A percentile compares a stretch with the other conserved stretches of the same genome.
phyloP scores from a whole-genome alignment of 2,888 invertebrate genomes.

The Phyto melanocephala region DNA sequence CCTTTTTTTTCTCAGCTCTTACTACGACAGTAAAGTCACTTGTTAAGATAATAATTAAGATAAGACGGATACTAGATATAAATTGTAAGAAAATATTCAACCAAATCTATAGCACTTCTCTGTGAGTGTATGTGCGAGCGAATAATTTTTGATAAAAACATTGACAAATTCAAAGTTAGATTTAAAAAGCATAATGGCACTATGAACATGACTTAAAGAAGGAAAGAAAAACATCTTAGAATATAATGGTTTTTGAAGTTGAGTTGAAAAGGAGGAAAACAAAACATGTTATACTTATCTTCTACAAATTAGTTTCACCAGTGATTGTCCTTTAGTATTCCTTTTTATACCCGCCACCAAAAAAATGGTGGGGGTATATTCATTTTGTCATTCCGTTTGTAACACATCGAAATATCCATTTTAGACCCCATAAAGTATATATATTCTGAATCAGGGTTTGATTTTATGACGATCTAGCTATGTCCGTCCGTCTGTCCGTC shows the following conservation, averaged over 20 bases:
- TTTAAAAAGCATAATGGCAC: conserved; percentile 6
- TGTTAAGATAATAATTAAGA: conserved; percentile 64
- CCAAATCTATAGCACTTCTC: not conserved
- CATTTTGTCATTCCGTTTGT: too few species aligned
- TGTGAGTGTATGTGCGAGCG: not conserved
- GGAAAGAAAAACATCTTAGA: not conserved
- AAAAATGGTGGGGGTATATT: too few species aligned
- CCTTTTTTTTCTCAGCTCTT: conserved; percentile 8
- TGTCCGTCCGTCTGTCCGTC: too few species aligned
- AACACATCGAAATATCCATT: too few species aligned
- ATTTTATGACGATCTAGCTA: too few species aligned
- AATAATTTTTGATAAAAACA: not conserved
- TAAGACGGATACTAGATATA: conserved; percentile 54
- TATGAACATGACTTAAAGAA: not conserved
- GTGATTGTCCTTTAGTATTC: conserved; percentile 56
- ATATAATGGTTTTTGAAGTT: conserved; percentile 12
- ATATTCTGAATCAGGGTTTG: too few species aligned
- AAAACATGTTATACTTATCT: conserved; percentile 32
- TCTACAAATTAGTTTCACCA: conserved; percentile 65
- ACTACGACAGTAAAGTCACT: conserved; percentile 43
- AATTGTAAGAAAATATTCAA: conserved; percentile 40
- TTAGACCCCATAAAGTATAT: too few species aligned
- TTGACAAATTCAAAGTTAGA: conserved; percentile 13
- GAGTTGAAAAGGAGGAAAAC: not conserved
- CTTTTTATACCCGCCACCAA: too few species aligned